Evolutionary conservation across 2,797 vertebrate genomes (phyloP).

Genomic region (Allobates femoralis): DNA sequence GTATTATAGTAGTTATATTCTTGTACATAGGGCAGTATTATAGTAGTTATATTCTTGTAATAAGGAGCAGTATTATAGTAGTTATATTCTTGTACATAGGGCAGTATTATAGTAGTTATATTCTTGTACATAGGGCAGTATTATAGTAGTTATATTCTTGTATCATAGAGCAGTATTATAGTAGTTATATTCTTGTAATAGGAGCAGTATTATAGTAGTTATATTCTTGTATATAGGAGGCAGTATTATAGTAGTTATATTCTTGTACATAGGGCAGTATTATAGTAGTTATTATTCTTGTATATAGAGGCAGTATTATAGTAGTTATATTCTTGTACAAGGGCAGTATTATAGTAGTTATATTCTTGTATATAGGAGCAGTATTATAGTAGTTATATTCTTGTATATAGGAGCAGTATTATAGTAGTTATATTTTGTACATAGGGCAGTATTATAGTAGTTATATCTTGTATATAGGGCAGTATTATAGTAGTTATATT

Average conservation of each 20-base stretch:
- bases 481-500: constrained; percentile 11
- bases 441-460: constrained; percentile 6
- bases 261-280: not conserved
- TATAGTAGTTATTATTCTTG: constrained; percentile 19
- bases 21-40: constrained; percentile 5
- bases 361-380: not conserved
- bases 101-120: constrained; percentile 6
- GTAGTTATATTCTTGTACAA: constrained; percentile 15
- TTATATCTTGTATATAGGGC: not conserved
- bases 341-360: not conserved
- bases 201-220: not conserved
- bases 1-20: constrained; percentile 15
- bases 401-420: constrained; percentile 7
- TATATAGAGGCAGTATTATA: not conserved
- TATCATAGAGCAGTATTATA: too few relatives aligned
- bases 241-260: constrained; percentile 9
- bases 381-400: constrained; percentile 10
- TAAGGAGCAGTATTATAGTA: constrained; percentile 3
- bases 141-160: too few relatives aligned
- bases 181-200: constrained; percentile 3
- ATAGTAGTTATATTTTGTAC: constrained; percentile 7
- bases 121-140: not conserved
- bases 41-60: constrained; percentile 10
- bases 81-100: constrained; percentile 14
- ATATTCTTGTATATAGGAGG: constrained; percentile 6